Conservation (phyloP, 2,888 invertebrate genomes). For the Andricus curvator region DNA sequence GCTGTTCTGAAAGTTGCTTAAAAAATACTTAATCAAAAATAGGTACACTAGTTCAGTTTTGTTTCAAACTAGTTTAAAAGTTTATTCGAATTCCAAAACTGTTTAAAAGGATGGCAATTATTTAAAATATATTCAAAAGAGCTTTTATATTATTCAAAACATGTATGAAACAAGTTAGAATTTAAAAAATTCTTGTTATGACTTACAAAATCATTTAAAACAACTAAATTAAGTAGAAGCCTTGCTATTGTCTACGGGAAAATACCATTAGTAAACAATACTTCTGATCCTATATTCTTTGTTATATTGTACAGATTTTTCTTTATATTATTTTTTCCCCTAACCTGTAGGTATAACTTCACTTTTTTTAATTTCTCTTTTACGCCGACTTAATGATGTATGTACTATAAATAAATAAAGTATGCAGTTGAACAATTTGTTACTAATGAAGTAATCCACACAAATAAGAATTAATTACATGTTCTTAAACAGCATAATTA, state of each 20-base stretch:
- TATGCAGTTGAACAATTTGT: not conserved
- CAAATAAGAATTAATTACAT: not conserved
- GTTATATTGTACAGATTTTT: not conserved
- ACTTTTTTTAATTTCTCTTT: not conserved
- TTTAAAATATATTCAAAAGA: no score
- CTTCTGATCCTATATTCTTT: not conserved
- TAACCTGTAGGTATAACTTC: not conserved
- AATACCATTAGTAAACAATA: not conserved
- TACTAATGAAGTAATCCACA: not conserved
- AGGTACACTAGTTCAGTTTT: no score
- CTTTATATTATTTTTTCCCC: not conserved
- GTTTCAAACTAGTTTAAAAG: no score
- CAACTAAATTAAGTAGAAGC: not conserved
- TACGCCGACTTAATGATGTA: not conserved
- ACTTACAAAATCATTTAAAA: not conserved
- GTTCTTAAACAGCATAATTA: not conserved
- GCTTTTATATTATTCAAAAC: no score
- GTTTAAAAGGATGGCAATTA: no score
- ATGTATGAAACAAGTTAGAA: no score
- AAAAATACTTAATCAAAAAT: no score
- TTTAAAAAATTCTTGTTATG: no score
- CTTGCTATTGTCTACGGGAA: not conserved
- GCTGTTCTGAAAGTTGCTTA: no score
- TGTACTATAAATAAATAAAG: not conserved
- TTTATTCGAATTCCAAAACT: no score